Percentiles rank a stretch among this genome's conserved stretches.
Conservation (phyloP, 1,140 invertebrate species). For the Nylanderia fulva region DNA sequence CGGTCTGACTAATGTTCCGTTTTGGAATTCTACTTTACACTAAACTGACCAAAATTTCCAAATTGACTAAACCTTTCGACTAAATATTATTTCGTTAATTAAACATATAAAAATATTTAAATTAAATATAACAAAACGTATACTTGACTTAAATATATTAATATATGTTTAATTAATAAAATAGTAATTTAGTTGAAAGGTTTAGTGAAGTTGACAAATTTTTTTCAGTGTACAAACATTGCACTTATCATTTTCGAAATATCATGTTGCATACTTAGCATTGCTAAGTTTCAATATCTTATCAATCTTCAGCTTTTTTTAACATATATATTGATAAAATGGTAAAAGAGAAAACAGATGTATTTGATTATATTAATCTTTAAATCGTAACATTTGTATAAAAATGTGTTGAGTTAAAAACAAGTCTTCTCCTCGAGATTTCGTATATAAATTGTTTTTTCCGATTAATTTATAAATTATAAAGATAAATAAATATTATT, state of each 20-base stretch:
- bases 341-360: background rate
- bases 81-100: no score
- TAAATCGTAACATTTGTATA: background rate
- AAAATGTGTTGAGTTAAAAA: background rate
- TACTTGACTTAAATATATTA: no score
- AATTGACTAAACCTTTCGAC: no score
- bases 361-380: background rate
- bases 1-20: background rate
- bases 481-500: background rate
- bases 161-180: no score
- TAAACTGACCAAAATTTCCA: no score
- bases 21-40: constrained; percentile 18
- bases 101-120: no score
- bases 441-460: background rate
- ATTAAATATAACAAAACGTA: no score
- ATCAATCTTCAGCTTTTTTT: background rate
- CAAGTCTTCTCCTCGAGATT: background rate
- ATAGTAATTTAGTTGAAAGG: no score
- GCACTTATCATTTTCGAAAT: background rate
- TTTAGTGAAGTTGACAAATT: no score
- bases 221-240: no score
- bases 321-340: background rate
- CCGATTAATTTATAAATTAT: background rate
- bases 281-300: background rate
- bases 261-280: background rate